These are phyloP conservation scores for Actinostola sp. DNA, from an alignment of 92 coral and sea anemone species.

Conservation along the genomic window DNA sequence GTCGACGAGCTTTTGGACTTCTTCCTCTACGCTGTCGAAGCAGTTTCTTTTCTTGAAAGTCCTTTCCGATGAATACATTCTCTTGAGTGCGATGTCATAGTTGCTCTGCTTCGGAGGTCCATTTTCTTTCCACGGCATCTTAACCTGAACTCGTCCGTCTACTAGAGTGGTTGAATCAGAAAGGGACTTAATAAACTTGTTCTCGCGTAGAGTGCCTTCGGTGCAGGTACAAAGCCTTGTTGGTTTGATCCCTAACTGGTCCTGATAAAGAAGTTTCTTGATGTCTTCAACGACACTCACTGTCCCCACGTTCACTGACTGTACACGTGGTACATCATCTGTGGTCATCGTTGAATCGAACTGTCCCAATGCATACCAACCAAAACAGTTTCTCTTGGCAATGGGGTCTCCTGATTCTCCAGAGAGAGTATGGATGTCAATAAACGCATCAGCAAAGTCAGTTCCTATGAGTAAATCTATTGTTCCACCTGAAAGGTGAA, in stretches of 20 bases:
- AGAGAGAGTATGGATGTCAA: slow-evolving; percentile 20
- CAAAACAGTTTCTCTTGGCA: slow-evolving; percentile 63
- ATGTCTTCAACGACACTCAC: slow-evolving; percentile 45
- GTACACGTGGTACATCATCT: too few relatives aligned
- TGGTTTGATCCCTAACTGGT: slow-evolving; percentile 56
- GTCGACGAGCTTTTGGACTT: too few relatives aligned
- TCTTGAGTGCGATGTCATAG: slow-evolving; percentile 42
- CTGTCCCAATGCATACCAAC: slow-evolving; percentile 62
- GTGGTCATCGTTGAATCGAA: slow-evolving; percentile 7
- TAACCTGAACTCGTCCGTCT: slow-evolving; percentile 63
- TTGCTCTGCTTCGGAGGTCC: slow-evolving; percentile 64
- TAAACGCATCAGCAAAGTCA: slow-evolving; percentile 62
- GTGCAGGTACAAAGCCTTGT: slow-evolving; percentile 61
- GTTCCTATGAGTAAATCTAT: slow-evolving; percentile 70
- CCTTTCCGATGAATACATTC: slow-evolving; percentile 28
- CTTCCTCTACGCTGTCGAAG: too few relatives aligned
- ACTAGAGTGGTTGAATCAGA: slow-evolving; percentile 41
- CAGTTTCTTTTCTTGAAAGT: too few relatives aligned
- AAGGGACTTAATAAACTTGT: slow-evolving; percentile 56
- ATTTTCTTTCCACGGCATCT: slow-evolving; percentile 65
- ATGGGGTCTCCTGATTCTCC: slow-evolving; percentile 39
- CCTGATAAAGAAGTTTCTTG: slow-evolving; percentile 57
- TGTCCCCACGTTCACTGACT: slow-evolving; percentile 57
- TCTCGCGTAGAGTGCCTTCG: slow-evolving; percentile 42
- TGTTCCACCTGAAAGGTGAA: slow-evolving; percentile 64